These are phyloP conservation scores for Seriola dumerili DNA, from an alignment of 2,113 vertebrate species.

Conservation along the genomic window DNA sequence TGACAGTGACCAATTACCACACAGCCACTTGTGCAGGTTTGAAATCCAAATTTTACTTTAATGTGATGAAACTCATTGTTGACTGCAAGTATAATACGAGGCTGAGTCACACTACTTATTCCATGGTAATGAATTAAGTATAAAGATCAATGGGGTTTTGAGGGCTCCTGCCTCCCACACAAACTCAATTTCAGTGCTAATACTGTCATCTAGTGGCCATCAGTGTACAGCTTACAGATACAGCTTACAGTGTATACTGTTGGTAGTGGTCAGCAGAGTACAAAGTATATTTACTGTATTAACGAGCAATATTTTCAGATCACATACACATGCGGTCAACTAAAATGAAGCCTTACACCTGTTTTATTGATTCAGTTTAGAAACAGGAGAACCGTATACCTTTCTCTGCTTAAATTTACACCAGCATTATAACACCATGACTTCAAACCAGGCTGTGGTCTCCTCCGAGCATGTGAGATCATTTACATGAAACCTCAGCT, in stretches of 20 bases:
- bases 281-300: not conserved
- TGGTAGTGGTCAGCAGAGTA: not conserved
- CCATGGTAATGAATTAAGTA: slow-evolving; percentile 42
- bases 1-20: not conserved
- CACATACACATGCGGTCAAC: not conserved
- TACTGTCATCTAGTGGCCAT: slow-evolving; percentile 77
- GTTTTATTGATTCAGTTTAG: not conserved
- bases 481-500: not conserved
- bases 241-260: not conserved
- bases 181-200: slow-evolving; percentile 39
- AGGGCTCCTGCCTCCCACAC: not conserved
- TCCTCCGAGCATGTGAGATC: not conserved
- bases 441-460: not conserved
- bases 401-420: too few relatives aligned
- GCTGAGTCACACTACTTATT: slow-evolving; percentile 31
- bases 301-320: not conserved
- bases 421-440: not conserved
- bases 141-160: slow-evolving; percentile 27
- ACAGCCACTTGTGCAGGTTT: slow-evolving; percentile 3
- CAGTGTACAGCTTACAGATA: not conserved
- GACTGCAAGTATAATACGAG: slow-evolving; percentile 1
- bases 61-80: slow-evolving; percentile 32
- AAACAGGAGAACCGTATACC: not conserved
- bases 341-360: not conserved
- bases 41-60: slow-evolving; percentile 22